Evolutionary conservation across 2,113 vertebrate species (phyloP), one percentile per base, ranked within the genome.

Genomic region (Rattus norvegicus): DNA sequence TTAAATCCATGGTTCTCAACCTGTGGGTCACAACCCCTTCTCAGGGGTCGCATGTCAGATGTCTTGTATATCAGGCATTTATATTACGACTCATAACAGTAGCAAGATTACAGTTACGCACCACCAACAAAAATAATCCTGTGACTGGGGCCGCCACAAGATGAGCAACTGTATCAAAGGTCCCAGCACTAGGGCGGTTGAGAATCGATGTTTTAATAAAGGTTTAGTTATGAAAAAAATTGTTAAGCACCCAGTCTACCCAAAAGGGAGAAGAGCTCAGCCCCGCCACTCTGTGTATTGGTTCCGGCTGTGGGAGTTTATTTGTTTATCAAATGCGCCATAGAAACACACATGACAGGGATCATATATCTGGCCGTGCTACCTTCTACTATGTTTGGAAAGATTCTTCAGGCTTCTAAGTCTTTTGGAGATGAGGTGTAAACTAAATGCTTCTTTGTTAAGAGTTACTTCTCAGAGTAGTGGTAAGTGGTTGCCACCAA

Each of bases 241-340:
- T 17, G 22, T 49, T 90, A 86, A 94, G 67, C 22, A 63, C 61
- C 47, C 52, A 92, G 76, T 95, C 54, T 95, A 26, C 73, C 43
- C 43, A 43, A 43, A 85, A 96, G 61, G 94, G 72, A 36, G 9
- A 73, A 85, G 87, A 84, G 72, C 70, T 49, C 39, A 87, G 54
- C 76, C 91, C 39, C 63, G 61, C 87, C 49, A 49, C 69, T 87
- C 26, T 73, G 0, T 76, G 26, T 90, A 88, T 95, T 96, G 92
- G 92, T 96, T 97, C 94, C 80, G 43, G 43, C 86, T 89, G 22
- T 93, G 91, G 87, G 76, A 96, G 75, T 84, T 89, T 93, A 49
- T 90, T 96, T 97, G 75, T 93, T 97, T 92, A 72, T 95, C 36
- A 77, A 0, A 3, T 28, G 65, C n/a, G 30, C 61, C 77, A 0